Evolutionary conservation across 2,797 vertebrate species (phyloP).

Genomic region (Heliangelus exortis): DNA sequence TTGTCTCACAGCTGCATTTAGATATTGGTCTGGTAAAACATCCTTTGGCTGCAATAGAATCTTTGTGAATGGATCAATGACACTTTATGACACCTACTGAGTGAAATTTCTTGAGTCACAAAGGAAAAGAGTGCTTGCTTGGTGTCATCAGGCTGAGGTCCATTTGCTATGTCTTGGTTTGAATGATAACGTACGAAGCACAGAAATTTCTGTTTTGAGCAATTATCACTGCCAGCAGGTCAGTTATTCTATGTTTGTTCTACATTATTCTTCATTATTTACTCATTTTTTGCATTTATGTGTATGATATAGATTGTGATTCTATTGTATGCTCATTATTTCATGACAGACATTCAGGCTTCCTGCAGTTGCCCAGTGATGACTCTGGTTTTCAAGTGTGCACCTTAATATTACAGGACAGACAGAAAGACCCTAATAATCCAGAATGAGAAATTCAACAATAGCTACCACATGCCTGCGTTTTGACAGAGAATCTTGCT

Average conservation of each 20-base stretch:
- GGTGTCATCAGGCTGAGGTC: neutral
- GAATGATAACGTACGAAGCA: neutral
- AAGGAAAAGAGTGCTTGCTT: neutral
- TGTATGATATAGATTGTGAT: neutral
- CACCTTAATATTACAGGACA: neutral
- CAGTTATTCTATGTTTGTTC: neutral
- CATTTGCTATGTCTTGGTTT: neutral
- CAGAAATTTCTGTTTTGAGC: neutral
- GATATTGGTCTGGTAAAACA: neutral
- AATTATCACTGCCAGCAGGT: conserved; percentile 13
- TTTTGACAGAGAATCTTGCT: neutral
- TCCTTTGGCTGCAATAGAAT: neutral
- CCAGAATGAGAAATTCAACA: neutral
- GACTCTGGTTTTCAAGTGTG: neutral
- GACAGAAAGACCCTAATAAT: neutral
- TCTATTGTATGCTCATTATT: neutral
- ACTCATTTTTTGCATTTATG: too few species aligned
- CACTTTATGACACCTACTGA: neutral
- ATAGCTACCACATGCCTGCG: neutral
- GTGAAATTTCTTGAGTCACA: neutral
- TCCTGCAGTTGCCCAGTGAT: neutral
- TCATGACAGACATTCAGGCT: neutral
- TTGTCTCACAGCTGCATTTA: neutral
- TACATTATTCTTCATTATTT: neutral
- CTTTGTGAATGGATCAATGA: neutral